Evolutionary conservation across 2,113 vertebrate genomes (phyloP), one percentile per base, ranked within the genome.

Genomic region (Heterotilapia buettikoferi): DNA sequence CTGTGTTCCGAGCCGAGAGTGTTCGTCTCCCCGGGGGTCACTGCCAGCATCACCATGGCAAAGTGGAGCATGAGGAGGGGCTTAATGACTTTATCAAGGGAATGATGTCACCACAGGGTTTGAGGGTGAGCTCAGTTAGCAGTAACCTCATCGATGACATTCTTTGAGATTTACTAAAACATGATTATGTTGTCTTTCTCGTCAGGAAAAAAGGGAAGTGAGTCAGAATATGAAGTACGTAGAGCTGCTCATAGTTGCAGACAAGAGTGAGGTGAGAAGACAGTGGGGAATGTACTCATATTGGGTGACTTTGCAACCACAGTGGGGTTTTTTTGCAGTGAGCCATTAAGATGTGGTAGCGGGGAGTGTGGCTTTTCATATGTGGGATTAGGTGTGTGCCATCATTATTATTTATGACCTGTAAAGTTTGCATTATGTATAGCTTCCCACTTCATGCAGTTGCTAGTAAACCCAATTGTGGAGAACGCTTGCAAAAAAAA

Each of bases 221-320:
- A 93, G 96, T 53, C 95, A 97, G 88, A 95, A 95, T 85, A 98
- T 96, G 26, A 98, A 98, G 94, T 99, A 98, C 0, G 99, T 99
- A 85, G 99, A 99, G 88, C 97, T 99, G 83, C 97, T 99, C 91
- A 89, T 99, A 0, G 99, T 98, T 83, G 99, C 98, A 57, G 99
- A 99, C 95, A 97, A 97, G 26, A 96, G 98, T 5, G 98, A 99
- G 98, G 99, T 99, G 96, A 97, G 96, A 59, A 61, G 10, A 52
- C 73, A 6, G 1, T 1, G 16, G 7, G 14, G 2, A 1, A 2
- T 16, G 1, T 66, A 7, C 13, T 50, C 19, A 47, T 4, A 21
- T 79, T 36, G 87, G 45, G 38, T 12, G n/a, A 40, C 5, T 43
- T 61, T 88, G 13, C 10, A 78, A 59, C 2, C 19, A 76, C 21